A percentile compares a stretch with the other conserved stretches of the same genome.
Conservation (phyloP, 1,140 invertebrate genomes). For the Asobara japonica region DNA sequence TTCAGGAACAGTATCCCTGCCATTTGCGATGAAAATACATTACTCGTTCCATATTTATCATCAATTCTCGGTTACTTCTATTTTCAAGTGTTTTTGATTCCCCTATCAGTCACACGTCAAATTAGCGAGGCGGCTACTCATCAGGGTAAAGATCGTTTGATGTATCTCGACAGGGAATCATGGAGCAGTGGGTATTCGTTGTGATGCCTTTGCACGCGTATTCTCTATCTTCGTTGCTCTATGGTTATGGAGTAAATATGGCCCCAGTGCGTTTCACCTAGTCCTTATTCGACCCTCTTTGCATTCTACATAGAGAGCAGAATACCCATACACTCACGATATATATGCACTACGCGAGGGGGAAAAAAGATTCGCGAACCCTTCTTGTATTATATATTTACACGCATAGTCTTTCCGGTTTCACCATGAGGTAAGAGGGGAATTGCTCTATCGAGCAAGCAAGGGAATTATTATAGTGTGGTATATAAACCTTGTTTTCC, state of each 20-base stretch:
- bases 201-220: conserved; percentile 5
- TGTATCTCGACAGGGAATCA: conserved; percentile 22
- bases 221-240: not conserved
- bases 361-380: not conserved
- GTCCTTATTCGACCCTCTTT: conserved; percentile 22
- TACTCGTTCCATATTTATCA: no score
- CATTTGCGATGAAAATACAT: no score
- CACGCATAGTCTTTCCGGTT: conserved; percentile 26
- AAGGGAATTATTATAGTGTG: conserved; percentile 46
- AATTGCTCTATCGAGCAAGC: conserved; percentile 48
- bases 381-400: conserved; percentile 11
- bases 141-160: conserved; percentile 28
- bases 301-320: not conserved
- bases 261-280: not conserved
- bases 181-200: not conserved
- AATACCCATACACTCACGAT: not conserved
- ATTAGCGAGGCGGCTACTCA: conserved; percentile 21
- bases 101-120: conserved; percentile 8
- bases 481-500: conserved; percentile 39
- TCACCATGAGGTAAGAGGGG: conserved; percentile 29
- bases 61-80: no score
- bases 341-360: conserved; percentile 10
- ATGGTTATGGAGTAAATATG: not conserved
- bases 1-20: no score
- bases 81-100: conserved; percentile 6